Evolutionary conservation across 2,797 vertebrate species (phyloP).

Genomic region (Chrosomus eos): DNA sequence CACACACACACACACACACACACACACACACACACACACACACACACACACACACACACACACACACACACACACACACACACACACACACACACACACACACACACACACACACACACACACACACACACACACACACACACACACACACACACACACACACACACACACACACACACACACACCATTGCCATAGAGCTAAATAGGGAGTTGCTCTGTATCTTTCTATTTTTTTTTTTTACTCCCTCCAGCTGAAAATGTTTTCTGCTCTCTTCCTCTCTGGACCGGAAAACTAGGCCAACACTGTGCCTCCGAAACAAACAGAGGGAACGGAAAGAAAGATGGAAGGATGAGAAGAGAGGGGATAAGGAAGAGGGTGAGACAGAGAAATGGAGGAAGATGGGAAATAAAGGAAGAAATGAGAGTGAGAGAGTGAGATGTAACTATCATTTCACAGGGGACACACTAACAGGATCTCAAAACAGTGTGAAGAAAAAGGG

Average conservation of each 20-base stretch:
- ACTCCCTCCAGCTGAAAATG: constrained; percentile 73
- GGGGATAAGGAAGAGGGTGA: constrained; percentile 59
- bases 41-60: background rate
- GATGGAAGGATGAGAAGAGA: constrained; percentile 45
- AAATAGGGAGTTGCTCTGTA: constrained; percentile 73
- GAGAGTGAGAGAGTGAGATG: background rate
- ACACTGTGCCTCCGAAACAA: constrained; percentile 65
- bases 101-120: background rate
- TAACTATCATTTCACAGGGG: background rate
- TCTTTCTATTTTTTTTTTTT: constrained; percentile 5
- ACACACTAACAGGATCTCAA: background rate
- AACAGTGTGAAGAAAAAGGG: background rate
- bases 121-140: background rate
- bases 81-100: background rate
- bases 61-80: background rate
- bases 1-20: background rate
- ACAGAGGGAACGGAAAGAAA: constrained; percentile 50
- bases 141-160: background rate
- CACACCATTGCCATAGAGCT: constrained; percentile 65
- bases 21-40: background rate
- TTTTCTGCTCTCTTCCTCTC: constrained; percentile 71
- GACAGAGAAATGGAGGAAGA: constrained; percentile 48
- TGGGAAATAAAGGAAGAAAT: constrained; percentile 56
- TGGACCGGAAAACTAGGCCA: constrained; percentile 79
- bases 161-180: constrained; percentile 13